Evolutionary conservation across 2,888 invertebrate genomes (phyloP).

Genomic region (Operophtera brumata): DNA sequence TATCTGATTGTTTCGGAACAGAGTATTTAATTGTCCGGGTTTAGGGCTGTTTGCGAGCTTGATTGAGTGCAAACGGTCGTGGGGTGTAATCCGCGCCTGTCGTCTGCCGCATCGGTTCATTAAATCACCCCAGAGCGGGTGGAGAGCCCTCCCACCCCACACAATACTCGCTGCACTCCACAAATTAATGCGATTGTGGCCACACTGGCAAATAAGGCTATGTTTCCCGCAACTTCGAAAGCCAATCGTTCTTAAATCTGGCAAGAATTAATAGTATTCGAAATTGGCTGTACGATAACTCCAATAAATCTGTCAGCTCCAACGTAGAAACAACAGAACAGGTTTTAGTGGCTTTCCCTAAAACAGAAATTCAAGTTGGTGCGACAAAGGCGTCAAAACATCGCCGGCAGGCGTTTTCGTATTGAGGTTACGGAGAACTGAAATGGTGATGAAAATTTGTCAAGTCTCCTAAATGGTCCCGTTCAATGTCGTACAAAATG

Average conservation of each 20-base stretch:
- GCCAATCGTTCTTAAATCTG: conserved; percentile 11
- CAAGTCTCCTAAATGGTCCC: conserved; percentile 17
- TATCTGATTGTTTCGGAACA: conserved; percentile 71
- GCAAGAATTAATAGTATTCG: conserved; percentile 16
- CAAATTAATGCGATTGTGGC: conserved; percentile 76
- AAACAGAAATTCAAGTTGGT: conserved; percentile 26
- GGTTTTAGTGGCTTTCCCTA: conserved; percentile 31
- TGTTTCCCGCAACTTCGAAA: conserved; percentile 34
- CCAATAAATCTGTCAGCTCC: conserved; percentile 32
- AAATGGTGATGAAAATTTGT: conserved; percentile 15
- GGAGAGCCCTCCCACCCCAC: conserved; percentile 37
- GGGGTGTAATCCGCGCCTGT: conserved; percentile 77
- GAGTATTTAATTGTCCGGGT: conserved; percentile 76
- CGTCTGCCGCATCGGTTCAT: conserved; percentile 76
- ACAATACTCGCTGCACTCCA: conserved; percentile 65
- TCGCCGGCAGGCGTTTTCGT: conserved; percentile 10
- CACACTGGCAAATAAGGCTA: conserved; percentile 55
- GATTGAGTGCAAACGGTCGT: conserved; percentile 78
- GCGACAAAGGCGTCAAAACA: conserved; percentile 28
- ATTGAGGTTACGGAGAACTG: conserved; percentile 5
- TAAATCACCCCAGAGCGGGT: conserved; percentile 61
- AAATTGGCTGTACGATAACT: conserved; percentile 28
- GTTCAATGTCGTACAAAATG: conserved; percentile 22
- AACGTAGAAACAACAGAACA: conserved; percentile 32
- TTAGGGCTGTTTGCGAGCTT: conserved; percentile 77